A percentile compares a stretch with the other conserved stretches of the same genome.
Conservation (phyloP, 2,113 vertebrate genomes). For the Naja naja region DNA sequence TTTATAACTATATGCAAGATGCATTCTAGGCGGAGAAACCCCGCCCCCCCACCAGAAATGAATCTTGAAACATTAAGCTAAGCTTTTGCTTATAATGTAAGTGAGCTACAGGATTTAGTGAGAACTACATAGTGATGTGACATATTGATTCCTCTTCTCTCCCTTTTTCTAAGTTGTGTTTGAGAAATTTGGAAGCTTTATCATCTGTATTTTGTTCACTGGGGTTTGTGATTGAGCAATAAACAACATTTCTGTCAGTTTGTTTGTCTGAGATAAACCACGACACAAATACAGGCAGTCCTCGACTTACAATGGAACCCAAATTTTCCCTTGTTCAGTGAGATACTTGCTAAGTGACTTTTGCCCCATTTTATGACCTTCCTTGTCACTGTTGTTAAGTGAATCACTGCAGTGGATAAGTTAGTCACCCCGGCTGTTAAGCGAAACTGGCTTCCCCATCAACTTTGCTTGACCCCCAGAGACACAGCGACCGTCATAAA, state of each 20-base stretch:
- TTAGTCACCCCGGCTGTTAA: too few species aligned
- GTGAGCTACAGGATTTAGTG: not conserved
- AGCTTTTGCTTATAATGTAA: not conserved
- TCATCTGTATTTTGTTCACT: not conserved
- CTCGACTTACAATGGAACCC: not conserved
- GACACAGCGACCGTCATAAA: not conserved
- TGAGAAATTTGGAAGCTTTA: not conserved
- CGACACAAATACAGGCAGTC: not conserved
- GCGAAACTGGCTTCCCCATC: too few species aligned
- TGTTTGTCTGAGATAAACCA: not conserved
- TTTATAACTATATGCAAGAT: not conserved
- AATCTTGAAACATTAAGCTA: not conserved
- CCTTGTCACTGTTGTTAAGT: not conserved
- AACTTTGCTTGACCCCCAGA: too few species aligned
- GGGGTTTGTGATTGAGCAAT: not conserved
- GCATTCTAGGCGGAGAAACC: too few species aligned
- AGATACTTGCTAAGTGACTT: not conserved
- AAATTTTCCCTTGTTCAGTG: not conserved
- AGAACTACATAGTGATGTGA: not conserved
- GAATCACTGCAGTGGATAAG: not conserved
- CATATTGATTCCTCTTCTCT: not conserved
- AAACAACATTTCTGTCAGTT: not conserved
- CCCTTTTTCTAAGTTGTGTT: not conserved
- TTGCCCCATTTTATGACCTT: not conserved
- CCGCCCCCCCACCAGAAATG: not conserved